These are phyloP conservation scores for Falco punctatus DNA, from an alignment of 2,113 vertebrate genomes.

Conservation along the genomic window DNA sequence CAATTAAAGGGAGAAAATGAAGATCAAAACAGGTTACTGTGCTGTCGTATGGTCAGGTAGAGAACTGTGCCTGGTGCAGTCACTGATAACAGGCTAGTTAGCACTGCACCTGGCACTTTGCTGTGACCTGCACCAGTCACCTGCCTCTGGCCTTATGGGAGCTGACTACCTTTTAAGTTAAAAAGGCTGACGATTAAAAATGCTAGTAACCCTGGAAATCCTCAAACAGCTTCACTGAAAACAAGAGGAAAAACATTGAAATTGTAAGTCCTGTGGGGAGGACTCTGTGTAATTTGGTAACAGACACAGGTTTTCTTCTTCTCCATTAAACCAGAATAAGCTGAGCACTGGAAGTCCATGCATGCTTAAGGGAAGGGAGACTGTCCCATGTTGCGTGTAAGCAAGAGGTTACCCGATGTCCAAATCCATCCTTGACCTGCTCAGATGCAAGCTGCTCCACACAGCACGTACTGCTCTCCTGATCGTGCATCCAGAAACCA, in stretches of 20 bases:
- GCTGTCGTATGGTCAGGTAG: slow-evolving; percentile 13
- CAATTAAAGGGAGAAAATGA: slow-evolving; percentile 50
- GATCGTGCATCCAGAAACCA: neutral
- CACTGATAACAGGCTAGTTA: slow-evolving; percentile 18
- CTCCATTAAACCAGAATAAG: neutral
- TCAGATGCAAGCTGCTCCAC: neutral
- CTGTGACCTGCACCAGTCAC: neutral
- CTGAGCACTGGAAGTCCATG: neutral
- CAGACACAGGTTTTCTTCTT: neutral
- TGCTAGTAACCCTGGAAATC: neutral
- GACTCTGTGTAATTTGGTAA: neutral
- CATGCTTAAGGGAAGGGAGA: neutral
- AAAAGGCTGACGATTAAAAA: slow-evolving; percentile 26
- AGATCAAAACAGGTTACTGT: slow-evolving; percentile 31
- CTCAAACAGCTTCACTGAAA: slow-evolving; percentile 18
- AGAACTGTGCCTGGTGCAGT: slow-evolving; percentile 28
- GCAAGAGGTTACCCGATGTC: neutral
- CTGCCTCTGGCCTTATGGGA: neutral
- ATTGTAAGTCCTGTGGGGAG: slow-evolving; percentile 1
- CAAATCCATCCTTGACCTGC: neutral
- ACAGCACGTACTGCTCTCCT: neutral
- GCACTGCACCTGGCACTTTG: neutral
- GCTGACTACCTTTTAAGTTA: neutral
- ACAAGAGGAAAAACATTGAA: neutral
- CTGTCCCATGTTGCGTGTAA: neutral